phyloP scores from a whole-genome alignment of 1,140 invertebrate species.

The Platyura marginata region DNA sequence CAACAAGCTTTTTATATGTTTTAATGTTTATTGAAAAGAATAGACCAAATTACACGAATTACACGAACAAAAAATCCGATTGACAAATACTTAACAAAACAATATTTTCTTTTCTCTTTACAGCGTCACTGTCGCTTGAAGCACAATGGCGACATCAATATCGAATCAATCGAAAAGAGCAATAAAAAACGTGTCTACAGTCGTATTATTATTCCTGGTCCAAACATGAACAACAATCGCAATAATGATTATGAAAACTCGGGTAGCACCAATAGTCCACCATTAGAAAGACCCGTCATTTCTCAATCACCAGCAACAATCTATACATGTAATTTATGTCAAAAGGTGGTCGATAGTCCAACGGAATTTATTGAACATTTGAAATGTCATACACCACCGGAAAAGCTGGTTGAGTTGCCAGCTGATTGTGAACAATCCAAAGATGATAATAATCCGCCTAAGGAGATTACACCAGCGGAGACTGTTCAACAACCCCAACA shows the following conservation, averaged over 20 bases:
- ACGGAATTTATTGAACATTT: not conserved
- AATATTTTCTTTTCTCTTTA: constrained; percentile 16
- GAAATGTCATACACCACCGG: not conserved
- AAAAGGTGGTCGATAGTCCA: not conserved
- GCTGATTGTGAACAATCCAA: not conserved
- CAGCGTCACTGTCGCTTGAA: constrained; percentile 55
- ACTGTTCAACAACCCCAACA: constrained; percentile 21
- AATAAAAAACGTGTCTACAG: constrained; percentile 19
- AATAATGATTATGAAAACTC: constrained; percentile 47
- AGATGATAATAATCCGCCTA: not conserved
- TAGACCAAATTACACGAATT: no score
- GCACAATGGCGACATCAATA: constrained; percentile 47
- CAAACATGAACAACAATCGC: constrained; percentile 50
- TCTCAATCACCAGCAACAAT: constrained; percentile 6
- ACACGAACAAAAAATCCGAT: constrained; percentile 8
- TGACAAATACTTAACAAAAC: constrained; percentile 15
- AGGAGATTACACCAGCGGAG: constrained; percentile 21
- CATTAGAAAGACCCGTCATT: constrained; percentile 14
- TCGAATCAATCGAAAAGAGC: constrained; percentile 33
- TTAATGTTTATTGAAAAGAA: no score
- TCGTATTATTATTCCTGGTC: constrained; percentile 33
- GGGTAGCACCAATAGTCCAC: constrained; percentile 54
- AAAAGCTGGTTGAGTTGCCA: not conserved
- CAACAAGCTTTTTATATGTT: no score
- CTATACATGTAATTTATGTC: not conserved